Evolutionary conservation across 1,140 invertebrate species (phyloP), one percentile per base, ranked within the genome.

Genomic region (Magallana gigas): DNA sequence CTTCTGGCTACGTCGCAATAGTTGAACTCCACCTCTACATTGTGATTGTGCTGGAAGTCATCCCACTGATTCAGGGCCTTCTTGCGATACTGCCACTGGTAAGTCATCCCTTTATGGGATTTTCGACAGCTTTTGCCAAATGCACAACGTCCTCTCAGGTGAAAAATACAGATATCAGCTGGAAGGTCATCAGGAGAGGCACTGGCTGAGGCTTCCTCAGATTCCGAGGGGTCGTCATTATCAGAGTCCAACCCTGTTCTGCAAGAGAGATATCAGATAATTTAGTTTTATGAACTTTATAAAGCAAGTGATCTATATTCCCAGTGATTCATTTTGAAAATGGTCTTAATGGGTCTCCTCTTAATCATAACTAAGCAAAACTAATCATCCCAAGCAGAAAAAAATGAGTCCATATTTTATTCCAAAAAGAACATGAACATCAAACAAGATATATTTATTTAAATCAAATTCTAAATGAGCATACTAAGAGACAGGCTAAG

Each of bases 11-110:
- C 83, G 48, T 89, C 85, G 64, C 88, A 56, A 29, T 76, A 89
- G 8, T 80, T 86, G 9, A 48, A 48, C 23, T 89, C 88, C 1
- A 89, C 16, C 14, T 87, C 86, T 14, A 85, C 56, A 57, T 87
- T 89, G 16, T 76, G 83, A 59, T 62, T 58, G 5, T n/a, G 36
- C 23, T 29, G 71, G 16, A 89, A 87, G 16, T 89, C 86, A 8
- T 62, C 84, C 88, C 88, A 89, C 23, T 87, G 29, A 1, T 48
- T 85, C 57, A 64, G 71, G 9, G 62, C 85, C 23, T 81, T 58
- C 57, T 89, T 81, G 14, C 62, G 84, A 57, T 85, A 90, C 68
- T 90, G 89, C 89, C 89, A 90, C 57, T 87, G 85, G 68, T 90
- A 90, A 12, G 85, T 85, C 16, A 81, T 57, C 12, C 83, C 56